A percentile compares a stretch with the other conserved stretches of the same genome.
Evolutionary conservation across 2,113 vertebrate species (phyloP).

Genomic region (Pedionomus torquatus): DNA sequence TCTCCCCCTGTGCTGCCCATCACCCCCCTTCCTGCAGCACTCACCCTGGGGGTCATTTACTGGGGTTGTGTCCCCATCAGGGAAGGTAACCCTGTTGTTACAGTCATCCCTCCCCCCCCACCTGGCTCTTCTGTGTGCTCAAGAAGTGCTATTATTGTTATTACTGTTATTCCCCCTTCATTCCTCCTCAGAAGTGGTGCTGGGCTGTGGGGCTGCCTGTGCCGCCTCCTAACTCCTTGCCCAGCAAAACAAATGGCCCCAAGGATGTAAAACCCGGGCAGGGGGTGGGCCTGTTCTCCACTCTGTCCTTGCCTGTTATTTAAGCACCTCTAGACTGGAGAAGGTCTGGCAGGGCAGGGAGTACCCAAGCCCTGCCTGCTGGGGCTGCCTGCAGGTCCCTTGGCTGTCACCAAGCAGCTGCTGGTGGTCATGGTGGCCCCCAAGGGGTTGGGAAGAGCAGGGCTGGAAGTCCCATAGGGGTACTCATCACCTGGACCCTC

Average conservation of each 20-base stretch:
- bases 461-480: accelerated
- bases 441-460: neutral
- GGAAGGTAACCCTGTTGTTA: conserved; percentile 6
- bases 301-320: accelerated
- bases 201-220: neutral
- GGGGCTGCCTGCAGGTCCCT: neutral
- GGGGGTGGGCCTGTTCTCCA: neutral
- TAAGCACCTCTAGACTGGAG: neutral
- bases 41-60: accelerated
- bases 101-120: neutral
- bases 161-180: neutral
- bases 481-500: neutral
- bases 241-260: neutral
- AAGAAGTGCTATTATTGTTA: neutral
- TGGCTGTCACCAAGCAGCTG: neutral
- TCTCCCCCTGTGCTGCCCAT: neutral
- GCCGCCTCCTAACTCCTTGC: neutral
- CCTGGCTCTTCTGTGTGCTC: neutral
- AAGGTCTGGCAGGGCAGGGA: neutral
- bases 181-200: neutral
- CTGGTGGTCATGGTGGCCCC: neutral
- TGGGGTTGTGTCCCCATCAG: accelerated
- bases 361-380: neutral
- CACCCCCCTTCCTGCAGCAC: neutral
- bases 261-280: neutral